Conservation (phyloP, 2,113 vertebrate species). For the Neolamprologus falcicula region DNA sequence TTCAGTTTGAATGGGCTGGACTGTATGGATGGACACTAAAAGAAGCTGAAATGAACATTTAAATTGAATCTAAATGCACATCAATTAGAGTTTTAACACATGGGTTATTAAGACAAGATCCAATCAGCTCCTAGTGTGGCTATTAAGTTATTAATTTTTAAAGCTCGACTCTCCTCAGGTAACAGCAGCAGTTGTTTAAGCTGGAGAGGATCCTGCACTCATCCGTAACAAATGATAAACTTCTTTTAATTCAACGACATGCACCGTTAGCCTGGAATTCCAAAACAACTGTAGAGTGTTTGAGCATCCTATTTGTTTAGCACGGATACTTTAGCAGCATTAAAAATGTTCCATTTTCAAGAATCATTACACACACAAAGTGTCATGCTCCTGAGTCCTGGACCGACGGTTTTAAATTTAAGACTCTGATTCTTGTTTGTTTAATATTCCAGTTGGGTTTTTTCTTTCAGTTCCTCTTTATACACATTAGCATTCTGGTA, state of each 20-base stretch:
- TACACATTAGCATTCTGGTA: neutral
- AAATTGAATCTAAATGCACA: neutral
- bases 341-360: neutral
- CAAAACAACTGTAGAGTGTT: neutral
- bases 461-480: neutral
- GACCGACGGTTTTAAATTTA: accelerated
- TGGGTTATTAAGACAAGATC: neutral
- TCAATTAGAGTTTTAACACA: neutral
- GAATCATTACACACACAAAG: neutral
- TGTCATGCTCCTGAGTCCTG: neutral
- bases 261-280: neutral
- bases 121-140: neutral
- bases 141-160: neutral
- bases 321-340: neutral
- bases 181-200: neutral
- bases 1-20: neutral
- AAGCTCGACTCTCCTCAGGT: neutral
- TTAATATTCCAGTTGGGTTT: neutral
- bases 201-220: neutral
- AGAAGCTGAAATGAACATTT: neutral
- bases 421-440: neutral
- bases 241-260: neutral
- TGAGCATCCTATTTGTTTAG: neutral
- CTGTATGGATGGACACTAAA: neutral
- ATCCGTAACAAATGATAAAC: neutral